phyloP scores from a whole-genome alignment of 2,113 vertebrate species.

The Sus scrofa region T2T-Sscrofa CM000819.6:19432001-19432500 shows the following conservation, averaged over 20 bases:
- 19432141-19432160: background rate
- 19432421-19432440: background rate
- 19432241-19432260: background rate
- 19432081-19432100: background rate
- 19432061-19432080: background rate
- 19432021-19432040: background rate
- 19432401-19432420: background rate
- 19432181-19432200: background rate
- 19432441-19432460: background rate
- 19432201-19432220: background rate
- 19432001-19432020: too few species aligned
- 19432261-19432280: background rate
- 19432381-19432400: background rate
- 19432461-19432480: background rate
- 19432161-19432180: background rate
- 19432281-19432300: background rate
- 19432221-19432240: background rate
- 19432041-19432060: background rate
- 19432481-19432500: conserved; percentile 7
- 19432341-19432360: background rate
- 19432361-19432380: background rate
- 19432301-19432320: background rate
- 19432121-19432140: background rate
- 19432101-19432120: background rate
- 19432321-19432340: background rate